These are phyloP conservation scores for Cancer borealis DNA, from an alignment of 2,888 invertebrate genomes.

Conservation along the genomic window DNA sequence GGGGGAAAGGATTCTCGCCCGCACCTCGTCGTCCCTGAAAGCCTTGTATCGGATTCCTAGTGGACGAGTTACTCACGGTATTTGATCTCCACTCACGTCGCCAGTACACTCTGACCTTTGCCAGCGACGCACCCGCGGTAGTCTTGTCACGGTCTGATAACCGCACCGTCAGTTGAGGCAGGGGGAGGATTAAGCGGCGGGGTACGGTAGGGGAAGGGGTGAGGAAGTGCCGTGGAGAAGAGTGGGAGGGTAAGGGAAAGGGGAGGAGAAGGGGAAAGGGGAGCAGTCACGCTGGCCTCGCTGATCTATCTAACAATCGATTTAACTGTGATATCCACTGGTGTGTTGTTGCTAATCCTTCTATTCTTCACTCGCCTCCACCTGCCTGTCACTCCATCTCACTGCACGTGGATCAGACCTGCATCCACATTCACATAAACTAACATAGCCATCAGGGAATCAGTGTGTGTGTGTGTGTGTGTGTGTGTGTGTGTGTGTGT, in stretches of 20 bases:
- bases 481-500: constrained; percentile 49
- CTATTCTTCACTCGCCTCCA: neutral
- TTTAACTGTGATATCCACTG: neutral
- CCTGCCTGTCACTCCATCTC: neutral
- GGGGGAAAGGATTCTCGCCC: neutral
- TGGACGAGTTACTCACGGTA: neutral
- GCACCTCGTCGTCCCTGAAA: constrained; percentile 16
- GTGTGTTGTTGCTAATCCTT: constrained; percentile 25
- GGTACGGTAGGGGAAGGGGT: neutral
- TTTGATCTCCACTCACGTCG: neutral
- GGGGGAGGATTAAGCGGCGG: neutral
- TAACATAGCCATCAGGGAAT: neutral
- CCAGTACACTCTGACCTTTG: constrained; percentile 29
- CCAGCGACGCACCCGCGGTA: constrained; percentile 28
- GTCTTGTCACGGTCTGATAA: constrained; percentile 43
- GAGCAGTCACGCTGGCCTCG: constrained; percentile 2
- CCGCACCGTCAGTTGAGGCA: neutral
- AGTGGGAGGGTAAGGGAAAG: neutral
- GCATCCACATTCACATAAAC: neutral
- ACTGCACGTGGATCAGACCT: neutral
- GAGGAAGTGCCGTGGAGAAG: neutral
- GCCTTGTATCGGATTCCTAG: constrained; percentile 28
- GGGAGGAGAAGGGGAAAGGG: constrained; percentile 5
- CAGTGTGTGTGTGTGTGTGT: constrained; percentile 43
- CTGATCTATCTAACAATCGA: constrained; percentile 23